phyloP scores from a whole-genome alignment of 2,797 vertebrate genomes.

The Lerista edwardsae region DNA sequence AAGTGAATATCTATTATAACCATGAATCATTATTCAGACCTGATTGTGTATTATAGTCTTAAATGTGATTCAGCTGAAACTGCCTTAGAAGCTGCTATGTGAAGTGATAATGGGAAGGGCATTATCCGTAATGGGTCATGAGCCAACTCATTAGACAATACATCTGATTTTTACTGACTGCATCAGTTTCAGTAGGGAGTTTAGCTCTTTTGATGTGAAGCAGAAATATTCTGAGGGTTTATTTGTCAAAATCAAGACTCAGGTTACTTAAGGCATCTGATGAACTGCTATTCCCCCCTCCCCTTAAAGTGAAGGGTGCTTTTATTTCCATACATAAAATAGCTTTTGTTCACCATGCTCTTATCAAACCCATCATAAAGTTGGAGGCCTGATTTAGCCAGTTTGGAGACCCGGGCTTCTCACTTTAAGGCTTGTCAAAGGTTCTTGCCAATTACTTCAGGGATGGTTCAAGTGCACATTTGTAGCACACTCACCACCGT shows the following conservation, averaged over 20 bases:
- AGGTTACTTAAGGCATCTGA: conserved; percentile 43
- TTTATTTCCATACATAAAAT: conserved; percentile 19
- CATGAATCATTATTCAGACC: conserved; percentile 37
- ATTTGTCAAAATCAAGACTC: conserved; percentile 47
- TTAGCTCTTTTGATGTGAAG: conserved; percentile 43
- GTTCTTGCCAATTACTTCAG: conserved; percentile 10
- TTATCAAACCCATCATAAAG: conserved; percentile 26
- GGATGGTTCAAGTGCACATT: conserved; percentile 9
- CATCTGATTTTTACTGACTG: conserved; percentile 54
- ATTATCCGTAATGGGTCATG: conserved; percentile 40
- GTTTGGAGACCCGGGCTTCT: conserved; percentile 2
- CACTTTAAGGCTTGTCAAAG: not conserved
- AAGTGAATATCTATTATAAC: conserved; percentile 41
- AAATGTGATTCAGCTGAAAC: conserved; percentile 51
- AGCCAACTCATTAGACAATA: conserved; percentile 56
- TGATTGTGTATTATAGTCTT: conserved; percentile 67
- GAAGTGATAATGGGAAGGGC: conserved; percentile 41
- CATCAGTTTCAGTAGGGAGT: conserved; percentile 35
- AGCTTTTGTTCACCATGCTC: conserved; percentile 51
- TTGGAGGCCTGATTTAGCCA: conserved; percentile 14
- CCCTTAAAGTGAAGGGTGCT: conserved; percentile 20
- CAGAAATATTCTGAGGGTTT: conserved; percentile 37
- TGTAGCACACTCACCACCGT: not conserved
- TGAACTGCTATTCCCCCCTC: not conserved
- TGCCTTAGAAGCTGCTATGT: conserved; percentile 25